Percentiles rank a stretch among this genome's conserved stretches.
These are phyloP conservation scores for Polydrusus cervinus DNA, from an alignment of 2,888 invertebrate genomes.

Conservation along the genomic window DNA sequence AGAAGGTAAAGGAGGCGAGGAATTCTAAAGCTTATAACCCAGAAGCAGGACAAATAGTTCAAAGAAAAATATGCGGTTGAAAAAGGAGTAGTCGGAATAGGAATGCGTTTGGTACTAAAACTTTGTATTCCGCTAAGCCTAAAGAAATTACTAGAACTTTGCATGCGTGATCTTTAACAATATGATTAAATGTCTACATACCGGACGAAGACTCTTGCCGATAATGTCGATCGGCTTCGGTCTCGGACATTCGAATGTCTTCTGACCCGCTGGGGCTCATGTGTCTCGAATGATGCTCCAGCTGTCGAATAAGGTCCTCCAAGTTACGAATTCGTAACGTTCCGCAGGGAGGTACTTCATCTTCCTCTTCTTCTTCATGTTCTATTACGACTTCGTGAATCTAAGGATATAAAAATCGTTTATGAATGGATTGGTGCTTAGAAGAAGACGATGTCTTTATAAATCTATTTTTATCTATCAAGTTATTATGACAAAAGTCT, in stretches of 20 bases:
- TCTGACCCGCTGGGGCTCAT: constrained; percentile 94
- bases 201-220: constrained; percentile 82
- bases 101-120: too few species aligned
- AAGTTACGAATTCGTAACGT: constrained; percentile 92
- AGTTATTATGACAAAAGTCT: too few species aligned
- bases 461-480: too few species aligned
- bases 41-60: too few species aligned
- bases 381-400: constrained; percentile 67
- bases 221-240: constrained; percentile 84
- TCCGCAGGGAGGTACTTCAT: constrained; percentile 85
- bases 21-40: too few species aligned
- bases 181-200: constrained; percentile 15
- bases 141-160: too few species aligned
- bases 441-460: too few species aligned
- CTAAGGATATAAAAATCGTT: constrained; percentile 26
- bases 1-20: too few species aligned
- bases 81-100: too few species aligned
- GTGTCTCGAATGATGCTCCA: constrained; percentile 91
- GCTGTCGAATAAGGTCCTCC: constrained; percentile 91
- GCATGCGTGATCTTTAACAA: not conserved
- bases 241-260: constrained; percentile 91
- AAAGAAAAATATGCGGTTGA: too few species aligned
- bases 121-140: too few species aligned
- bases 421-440: not conserved
- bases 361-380: constrained; percentile 80